Evolutionary conservation across 1,140 invertebrate genomes (phyloP).

Genomic region (Papilio dardanus): DNA sequence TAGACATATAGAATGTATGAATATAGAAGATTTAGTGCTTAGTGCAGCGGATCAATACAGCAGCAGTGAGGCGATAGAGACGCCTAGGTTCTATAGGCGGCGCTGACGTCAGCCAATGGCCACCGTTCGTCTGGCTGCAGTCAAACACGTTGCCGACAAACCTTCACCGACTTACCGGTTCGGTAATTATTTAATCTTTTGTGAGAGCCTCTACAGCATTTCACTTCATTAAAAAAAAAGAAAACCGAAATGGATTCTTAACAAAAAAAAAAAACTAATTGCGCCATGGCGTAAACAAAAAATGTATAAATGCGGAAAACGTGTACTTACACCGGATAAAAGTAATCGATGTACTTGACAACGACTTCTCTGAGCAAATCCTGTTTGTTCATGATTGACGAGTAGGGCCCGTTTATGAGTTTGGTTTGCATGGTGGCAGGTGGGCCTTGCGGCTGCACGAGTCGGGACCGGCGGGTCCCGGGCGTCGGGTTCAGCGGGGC

Average conservation of each 20-base stretch:
- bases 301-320: conserved; percentile 48
- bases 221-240: conserved; percentile 14
- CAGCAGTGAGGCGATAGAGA: conserved; percentile 66
- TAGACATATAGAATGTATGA: conserved; percentile 50
- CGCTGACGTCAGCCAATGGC: conserved; percentile 73
- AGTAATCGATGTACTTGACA: conserved; percentile 86
- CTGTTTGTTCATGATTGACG: conserved; percentile 85
- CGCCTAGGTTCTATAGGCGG: conserved; percentile 69
- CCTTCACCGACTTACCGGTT: conserved; percentile 79
- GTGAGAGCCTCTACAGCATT: conserved; percentile 53
- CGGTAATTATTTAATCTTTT: conserved; percentile 61
- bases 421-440: conserved; percentile 80
- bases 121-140: conserved; percentile 64
- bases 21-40: conserved; percentile 48
- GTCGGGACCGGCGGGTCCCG: conserved; percentile 66
- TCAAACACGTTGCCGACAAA: conserved; percentile 65
- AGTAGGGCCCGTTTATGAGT: conserved; percentile 83
- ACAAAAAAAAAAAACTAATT: conserved; percentile 51
- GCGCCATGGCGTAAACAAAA: conserved; percentile 48
- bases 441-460: conserved; percentile 57
- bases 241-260: neutral
- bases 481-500: conserved; percentile 61
- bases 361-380: conserved; percentile 85
- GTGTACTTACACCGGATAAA: conserved; percentile 85
- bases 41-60: conserved; percentile 77